Conservation (phyloP, 2,797 vertebrate genomes). For the Neopelma chrysocephalum region DNA sequence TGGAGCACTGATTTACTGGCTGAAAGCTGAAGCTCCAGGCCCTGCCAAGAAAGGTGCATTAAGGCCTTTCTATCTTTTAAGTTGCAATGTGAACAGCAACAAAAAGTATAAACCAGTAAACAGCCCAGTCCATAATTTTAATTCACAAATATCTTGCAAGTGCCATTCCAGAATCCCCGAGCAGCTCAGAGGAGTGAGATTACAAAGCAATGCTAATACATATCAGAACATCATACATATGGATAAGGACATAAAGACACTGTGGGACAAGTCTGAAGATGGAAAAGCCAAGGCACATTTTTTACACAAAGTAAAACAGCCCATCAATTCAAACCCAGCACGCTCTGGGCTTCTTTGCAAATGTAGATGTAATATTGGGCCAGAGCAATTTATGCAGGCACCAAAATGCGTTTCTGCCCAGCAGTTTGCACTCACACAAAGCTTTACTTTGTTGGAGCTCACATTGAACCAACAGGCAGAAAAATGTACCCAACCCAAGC, state of each 20-base stretch:
- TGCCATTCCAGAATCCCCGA: background rate
- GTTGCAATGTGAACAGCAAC: background rate
- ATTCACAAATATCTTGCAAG: background rate
- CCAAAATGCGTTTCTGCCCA: background rate
- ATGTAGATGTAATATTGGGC: background rate
- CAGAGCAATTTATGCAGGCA: background rate
- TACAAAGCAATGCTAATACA: background rate
- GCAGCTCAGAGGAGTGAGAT: background rate
- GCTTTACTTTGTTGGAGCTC: background rate
- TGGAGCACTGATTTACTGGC: background rate
- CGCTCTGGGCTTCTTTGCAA: background rate
- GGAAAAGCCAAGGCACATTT: background rate
- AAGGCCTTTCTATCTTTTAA: background rate
- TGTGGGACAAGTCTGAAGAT: background rate
- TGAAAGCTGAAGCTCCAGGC: background rate
- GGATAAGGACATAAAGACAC: background rate
- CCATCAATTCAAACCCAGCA: background rate
- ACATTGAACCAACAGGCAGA: background rate
- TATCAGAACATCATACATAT: background rate
- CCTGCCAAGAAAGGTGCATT: background rate
- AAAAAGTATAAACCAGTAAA: background rate
- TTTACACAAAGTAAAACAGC: background rate
- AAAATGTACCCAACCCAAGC: background rate
- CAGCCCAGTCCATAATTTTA: background rate
- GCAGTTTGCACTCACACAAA: background rate